Evolutionary conservation across 2,888 invertebrate species (phyloP), one percentile per base, ranked within the genome.

Genomic region (Apamea monoglypha): DNA sequence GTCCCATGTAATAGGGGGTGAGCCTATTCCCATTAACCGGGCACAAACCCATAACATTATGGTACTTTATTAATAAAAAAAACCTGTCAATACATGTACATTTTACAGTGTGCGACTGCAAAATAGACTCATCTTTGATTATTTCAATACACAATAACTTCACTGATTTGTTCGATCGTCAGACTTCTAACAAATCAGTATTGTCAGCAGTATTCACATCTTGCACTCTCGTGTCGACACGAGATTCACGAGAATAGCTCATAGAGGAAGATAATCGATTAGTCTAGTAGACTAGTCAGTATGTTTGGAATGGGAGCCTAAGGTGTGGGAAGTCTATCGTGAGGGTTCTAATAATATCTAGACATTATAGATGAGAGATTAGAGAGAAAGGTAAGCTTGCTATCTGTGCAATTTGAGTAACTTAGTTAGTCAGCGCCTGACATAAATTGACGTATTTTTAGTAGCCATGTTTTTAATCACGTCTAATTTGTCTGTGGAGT

Each of bases 231-330:
- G 29, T 50, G 81, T 80, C 81, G 21, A 50, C 72, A 81, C 16
- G 16, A 63, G 50, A 1, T 70, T 80, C 14, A 21, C 40, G 40
- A 71, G n/a, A 71, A 72, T 71, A 81, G 61, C 53, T 72, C 80
- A 78, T 61, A 80, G 10, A 3, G 50, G 40, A 14, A 18, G 32
- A 29, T 44, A 79, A 63, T 53, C 36, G 81, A 63, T 79, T 73
- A 73, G 44, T n/a, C n/a, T n/a, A n/a, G n/a, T n/a, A n/a, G n/a
- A n/a, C 79, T 36, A 81, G 44, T 79, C 79, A 81, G 81, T 73
- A 4, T 12, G 12, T 81, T 81, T 61, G 29, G 14, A 21, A 72
- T 32, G 10, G 12, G 32, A 36, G 32, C 1, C 14, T 59, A 10
- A 44, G 78, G 47, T 29, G 36, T 53, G n/a, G n/a, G 2, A 36